Evolutionary conservation across 2,888 invertebrate species (phyloP), one percentile per base, ranked within the genome.

Genomic region (Polyommatus iphigenia): DNA sequence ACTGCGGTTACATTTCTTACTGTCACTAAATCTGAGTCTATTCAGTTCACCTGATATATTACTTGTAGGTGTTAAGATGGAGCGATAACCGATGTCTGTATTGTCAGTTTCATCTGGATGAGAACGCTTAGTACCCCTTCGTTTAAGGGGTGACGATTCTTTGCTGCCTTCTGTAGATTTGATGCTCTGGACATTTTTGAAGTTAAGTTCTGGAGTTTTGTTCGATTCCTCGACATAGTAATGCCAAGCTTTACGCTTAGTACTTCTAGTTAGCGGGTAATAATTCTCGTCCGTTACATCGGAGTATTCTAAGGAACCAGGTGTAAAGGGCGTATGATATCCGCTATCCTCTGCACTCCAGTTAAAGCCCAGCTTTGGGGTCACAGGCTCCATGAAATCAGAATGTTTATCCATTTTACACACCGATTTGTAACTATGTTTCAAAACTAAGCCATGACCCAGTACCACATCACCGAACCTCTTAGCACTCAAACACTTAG

Each of bases 301-400:
- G 0, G 89, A 89, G 79, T 85, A 87, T 82, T 90, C 91, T 67
- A 91, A 84, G 15, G 93, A 91, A 36, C 91, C 87, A 67, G 91
- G 91, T 57, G 93, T 92, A 80, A 87, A 90, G 1, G 91, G 89
- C 75, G 93, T 92, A 79, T 92, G 91, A 82, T 93, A 94, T 71
- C 94, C 94, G 84, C 94, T 94, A 81, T 94, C 94, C 83, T 93
- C 93, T n/a, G 87, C 83, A 80, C 86, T 89, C 82, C 87, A 89
- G 82, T 88, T 86, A 79, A 85, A 89, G 24, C 88, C 83, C 78
- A 89, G 78, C 32, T 86, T 85, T 54, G 90, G 90, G 62, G 90
- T 88, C 13, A 86, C 82, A 79, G 89, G 84, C 75, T 90, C 88
- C 73, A 84, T 82, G 78, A 87, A 86, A 80, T 89, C 88, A 3